Evolutionary conservation across 1,140 invertebrate species (phyloP).

Genomic region (Drusus annulatus): DNA sequence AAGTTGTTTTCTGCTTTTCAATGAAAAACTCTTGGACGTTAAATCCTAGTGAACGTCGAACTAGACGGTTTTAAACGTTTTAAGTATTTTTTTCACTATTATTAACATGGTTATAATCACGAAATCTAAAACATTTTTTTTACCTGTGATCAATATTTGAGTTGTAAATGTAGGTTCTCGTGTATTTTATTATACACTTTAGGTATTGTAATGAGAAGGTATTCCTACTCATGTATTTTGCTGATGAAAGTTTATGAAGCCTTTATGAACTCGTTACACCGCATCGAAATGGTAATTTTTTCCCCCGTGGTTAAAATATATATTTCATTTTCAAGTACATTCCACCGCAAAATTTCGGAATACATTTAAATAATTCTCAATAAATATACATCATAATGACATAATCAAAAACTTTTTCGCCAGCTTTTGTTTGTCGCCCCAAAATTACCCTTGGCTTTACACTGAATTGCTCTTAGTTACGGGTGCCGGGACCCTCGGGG

Average conservation of each 20-base stretch:
- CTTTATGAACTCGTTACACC: neutral
- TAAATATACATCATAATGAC: conserved; percentile 18
- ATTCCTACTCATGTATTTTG: too few species aligned
- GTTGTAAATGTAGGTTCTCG: too few species aligned
- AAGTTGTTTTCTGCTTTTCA: too few species aligned
- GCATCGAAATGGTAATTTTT: neutral
- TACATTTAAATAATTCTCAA: conserved; percentile 15
- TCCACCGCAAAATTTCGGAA: neutral
- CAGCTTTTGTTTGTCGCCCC: conserved; percentile 24
- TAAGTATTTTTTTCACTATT: too few species aligned
- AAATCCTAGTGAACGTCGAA: too few species aligned
- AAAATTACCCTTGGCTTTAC: conserved; percentile 42
- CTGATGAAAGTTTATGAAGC: neutral
- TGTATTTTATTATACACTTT: too few species aligned
- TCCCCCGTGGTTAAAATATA: neutral
- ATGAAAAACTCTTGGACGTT: too few species aligned
- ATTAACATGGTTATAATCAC: too few species aligned
- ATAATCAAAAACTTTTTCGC: conserved; percentile 35
- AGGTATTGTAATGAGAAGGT: too few species aligned
- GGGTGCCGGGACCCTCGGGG: conserved; percentile 28
- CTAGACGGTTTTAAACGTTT: too few species aligned
- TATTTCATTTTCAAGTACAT: neutral
- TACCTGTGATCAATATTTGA: too few species aligned
- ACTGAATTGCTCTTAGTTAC: conserved; percentile 57
- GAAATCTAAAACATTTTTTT: too few species aligned